Conservation (phyloP, 2,113 vertebrate genomes). For the Brachypodius melanocephalos region DNA sequence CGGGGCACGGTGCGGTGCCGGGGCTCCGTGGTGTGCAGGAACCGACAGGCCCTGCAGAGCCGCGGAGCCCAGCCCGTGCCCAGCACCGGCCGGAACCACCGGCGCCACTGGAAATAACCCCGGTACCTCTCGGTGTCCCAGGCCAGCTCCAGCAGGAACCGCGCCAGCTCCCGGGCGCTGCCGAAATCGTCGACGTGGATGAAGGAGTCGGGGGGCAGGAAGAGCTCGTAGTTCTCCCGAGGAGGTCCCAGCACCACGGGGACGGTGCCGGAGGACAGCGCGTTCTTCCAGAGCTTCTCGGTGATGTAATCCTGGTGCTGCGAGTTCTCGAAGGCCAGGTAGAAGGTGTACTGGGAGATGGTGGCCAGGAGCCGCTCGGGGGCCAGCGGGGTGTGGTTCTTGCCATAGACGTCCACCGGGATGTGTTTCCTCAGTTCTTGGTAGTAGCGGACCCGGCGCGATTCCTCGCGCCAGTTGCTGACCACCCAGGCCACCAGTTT, state of each 20-base stretch:
- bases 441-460: conserved; percentile 56
- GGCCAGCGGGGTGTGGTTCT: neutral
- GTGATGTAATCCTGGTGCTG: conserved; percentile 76
- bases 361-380: neutral
- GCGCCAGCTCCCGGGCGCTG: conserved; percentile 44
- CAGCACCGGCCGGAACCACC: neutral
- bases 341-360: conserved; percentile 74
- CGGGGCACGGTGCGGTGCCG: neutral
- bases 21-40: neutral
- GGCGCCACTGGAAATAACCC: conserved; percentile 73
- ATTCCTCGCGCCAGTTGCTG: conserved; percentile 62
- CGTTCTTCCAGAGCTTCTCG: conserved; percentile 79
- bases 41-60: neutral
- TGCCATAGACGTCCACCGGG: conserved; percentile 64
- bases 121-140: conserved; percentile 39
- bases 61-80: neutral
- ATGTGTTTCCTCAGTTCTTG: conserved; percentile 53
- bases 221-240: conserved; percentile 64
- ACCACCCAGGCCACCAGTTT: conserved; percentile 77
- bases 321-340: conserved; percentile 84
- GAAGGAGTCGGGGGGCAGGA: conserved; percentile 74
- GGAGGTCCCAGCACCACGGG: conserved; percentile 76
- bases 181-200: conserved; percentile 78
- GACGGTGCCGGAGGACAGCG: conserved; percentile 56
- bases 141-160: conserved; percentile 56